Evolutionary conservation across 1,140 invertebrate genomes (phyloP).

Genomic region (Drosophila sturtevanti): DNA sequence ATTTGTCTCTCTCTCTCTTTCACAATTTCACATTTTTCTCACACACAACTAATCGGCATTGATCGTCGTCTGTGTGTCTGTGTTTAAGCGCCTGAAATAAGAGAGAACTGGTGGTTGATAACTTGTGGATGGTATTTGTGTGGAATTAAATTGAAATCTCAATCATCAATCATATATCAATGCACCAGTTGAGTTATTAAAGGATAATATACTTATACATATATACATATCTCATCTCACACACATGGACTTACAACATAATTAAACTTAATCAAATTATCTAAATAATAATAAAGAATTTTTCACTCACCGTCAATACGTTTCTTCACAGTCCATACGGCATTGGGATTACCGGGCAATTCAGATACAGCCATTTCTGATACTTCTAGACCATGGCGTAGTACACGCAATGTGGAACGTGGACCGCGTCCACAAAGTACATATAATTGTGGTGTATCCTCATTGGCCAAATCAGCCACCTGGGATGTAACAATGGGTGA

Average conservation of each 20-base stretch:
- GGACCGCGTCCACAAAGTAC: constrained; percentile 97
- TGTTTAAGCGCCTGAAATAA: constrained; percentile 85
- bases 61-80: too few species aligned
- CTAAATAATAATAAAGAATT: too few species aligned
- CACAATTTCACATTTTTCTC: constrained; percentile 34
- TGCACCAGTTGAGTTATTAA: constrained; percentile 76
- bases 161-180: constrained; percentile 77
- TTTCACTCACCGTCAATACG: constrained; percentile 89
- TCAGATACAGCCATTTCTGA: constrained; percentile 99
- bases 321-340: constrained; percentile 99
- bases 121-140: constrained; percentile 70
- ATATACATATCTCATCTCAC: constrained; percentile 44
- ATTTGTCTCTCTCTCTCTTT: constrained; percentile 56
- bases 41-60: constrained; percentile 58
- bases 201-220: too few species aligned
- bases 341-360: constrained; percentile 99
- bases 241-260: constrained; percentile 29
- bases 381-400: constrained; percentile 98
- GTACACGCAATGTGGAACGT: constrained; percentile 94
- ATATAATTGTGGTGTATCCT: constrained; percentile 99
- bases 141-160: constrained; percentile 55
- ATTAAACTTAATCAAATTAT: too few species aligned
- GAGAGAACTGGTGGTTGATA: constrained; percentile 88
- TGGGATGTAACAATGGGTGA: constrained; percentile 93
- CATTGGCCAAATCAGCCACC: constrained; percentile 94